Base-by-base conservation (phyloP, 2,888 invertebrate species). In the Malachius bipustulatus region DNA sequence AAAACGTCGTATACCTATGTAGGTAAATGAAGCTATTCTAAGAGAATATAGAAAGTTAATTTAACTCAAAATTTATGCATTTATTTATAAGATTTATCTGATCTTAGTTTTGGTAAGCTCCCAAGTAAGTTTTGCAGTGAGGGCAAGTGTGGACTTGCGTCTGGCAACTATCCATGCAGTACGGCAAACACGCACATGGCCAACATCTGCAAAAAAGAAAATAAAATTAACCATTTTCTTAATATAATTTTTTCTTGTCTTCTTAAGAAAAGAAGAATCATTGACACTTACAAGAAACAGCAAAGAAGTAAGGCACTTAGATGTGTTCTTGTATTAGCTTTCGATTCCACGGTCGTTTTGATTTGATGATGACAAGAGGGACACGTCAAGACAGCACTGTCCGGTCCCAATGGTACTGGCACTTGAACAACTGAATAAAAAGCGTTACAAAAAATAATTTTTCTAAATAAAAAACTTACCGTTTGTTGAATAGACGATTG, bases 291-390 rank as follows among this genome's bases (percentile, higher is more conserved):
- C 68, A 60, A 63, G 30, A n/a, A n/a, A n/a, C 66, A 14, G 37
- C 65, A 69, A 4, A 67, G 49, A 2, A 65, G 32, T n/a, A 66
- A 40, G 2, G 68, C 68, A 34, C 66, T 60, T 8, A 68, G 37
- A 47, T 70, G 69, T 1, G 69, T 68, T 50, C 64, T 67, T 2
- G 59, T 56, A 26, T 60, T 61, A 2, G 66, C 46, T 45, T 63
- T 60, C 2, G 57, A 55, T 39, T 60, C 56, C 3, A 66, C 52
- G 14, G 54, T 43, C 0, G 69, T 64, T 1, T 54, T 50, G 34
- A 69, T 60, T 27, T 50, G 52, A 3, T 57, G 56, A 6, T 58
- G 61, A 40, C 70, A 70, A 34, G 62, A 50, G 1, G 69, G 69
- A 43, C 69, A 69, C 1, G 42, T 56, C 43, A 64, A 42, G 1